Conservation (phyloP, 1,140 invertebrate species). For the Dendrolimus kikuchii region DNA sequence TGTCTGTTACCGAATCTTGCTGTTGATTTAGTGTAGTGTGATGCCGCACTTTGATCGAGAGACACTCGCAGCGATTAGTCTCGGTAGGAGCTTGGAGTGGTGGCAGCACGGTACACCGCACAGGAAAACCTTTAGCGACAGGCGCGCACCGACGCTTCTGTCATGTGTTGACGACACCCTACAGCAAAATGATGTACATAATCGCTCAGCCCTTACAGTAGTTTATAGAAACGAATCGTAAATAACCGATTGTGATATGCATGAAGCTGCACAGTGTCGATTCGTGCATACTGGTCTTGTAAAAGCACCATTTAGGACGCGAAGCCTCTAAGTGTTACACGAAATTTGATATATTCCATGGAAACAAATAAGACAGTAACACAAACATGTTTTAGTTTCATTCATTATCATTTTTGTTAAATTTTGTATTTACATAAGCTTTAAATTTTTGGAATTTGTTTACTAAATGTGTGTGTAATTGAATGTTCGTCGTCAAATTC, state of each 20-base stretch:
- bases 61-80: constrained; percentile 52
- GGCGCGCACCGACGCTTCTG: constrained; percentile 58
- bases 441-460: too few species aligned
- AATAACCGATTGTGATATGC: constrained; percentile 40
- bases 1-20: constrained; percentile 62
- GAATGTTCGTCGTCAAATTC: too few species aligned
- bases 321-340: constrained; percentile 30
- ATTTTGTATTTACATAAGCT: too few species aligned
- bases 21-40: constrained; percentile 66
- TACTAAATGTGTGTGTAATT: too few species aligned
- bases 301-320: constrained; percentile 36
- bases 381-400: too few species aligned
- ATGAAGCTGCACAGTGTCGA: constrained; percentile 51
- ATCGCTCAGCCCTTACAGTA: constrained; percentile 46
- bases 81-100: constrained; percentile 56
- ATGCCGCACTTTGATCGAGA: constrained; percentile 53
- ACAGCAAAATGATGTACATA: constrained; percentile 58
- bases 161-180: constrained; percentile 39
- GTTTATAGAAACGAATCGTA: constrained; percentile 49
- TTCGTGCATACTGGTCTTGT: constrained; percentile 50
- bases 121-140: constrained; percentile 62
- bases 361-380: too few species aligned
- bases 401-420: too few species aligned
- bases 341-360: constrained; percentile 12
- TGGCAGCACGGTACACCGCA: constrained; percentile 47